These are phyloP conservation scores for Leptinotarsa juncta DNA, from an alignment of 2,888 invertebrate species.

Conservation along the genomic window DNA sequence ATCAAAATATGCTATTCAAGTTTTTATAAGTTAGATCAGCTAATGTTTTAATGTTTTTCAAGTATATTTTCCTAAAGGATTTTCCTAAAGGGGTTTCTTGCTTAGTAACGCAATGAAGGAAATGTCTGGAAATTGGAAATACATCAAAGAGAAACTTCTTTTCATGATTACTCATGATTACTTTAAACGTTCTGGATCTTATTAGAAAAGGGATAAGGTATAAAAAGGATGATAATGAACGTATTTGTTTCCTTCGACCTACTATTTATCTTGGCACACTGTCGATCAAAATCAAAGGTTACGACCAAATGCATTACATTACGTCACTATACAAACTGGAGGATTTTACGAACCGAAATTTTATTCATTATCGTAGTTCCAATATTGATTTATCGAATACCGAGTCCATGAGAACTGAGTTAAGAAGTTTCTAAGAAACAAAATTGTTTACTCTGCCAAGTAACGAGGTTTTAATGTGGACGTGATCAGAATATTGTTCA, in stretches of 20 bases:
- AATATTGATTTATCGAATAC: slow-evolving; percentile 45
- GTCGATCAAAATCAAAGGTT: slow-evolving; percentile 26
- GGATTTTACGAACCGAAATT: slow-evolving; percentile 23
- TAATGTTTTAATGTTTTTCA: no score
- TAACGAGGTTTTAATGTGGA: slow-evolving; percentile 15
- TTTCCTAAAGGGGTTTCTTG: no score
- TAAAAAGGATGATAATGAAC: not conserved
- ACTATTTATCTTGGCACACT: slow-evolving; percentile 18
- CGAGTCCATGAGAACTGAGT: slow-evolving; percentile 19
- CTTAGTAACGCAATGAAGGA: no score
- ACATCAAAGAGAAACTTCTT: no score
- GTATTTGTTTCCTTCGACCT: not conserved
- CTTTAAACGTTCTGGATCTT: no score
- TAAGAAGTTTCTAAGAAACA: slow-evolving; percentile 20
- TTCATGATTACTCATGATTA: no score
- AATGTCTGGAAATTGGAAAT: no score
- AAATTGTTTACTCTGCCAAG: not conserved
- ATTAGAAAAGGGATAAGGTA: no score
- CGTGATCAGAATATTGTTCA: slow-evolving; percentile 10
- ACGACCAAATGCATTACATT: slow-evolving; percentile 14
- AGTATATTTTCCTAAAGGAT: no score
- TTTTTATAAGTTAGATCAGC: no score
- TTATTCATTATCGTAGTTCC: slow-evolving; percentile 40
- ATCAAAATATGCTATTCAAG: no score
- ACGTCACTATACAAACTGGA: slow-evolving; percentile 22